These are phyloP conservation scores for Dicrurus megarhynchus DNA, from an alignment of 2,113 vertebrate species.

Conservation along the genomic window DNA sequence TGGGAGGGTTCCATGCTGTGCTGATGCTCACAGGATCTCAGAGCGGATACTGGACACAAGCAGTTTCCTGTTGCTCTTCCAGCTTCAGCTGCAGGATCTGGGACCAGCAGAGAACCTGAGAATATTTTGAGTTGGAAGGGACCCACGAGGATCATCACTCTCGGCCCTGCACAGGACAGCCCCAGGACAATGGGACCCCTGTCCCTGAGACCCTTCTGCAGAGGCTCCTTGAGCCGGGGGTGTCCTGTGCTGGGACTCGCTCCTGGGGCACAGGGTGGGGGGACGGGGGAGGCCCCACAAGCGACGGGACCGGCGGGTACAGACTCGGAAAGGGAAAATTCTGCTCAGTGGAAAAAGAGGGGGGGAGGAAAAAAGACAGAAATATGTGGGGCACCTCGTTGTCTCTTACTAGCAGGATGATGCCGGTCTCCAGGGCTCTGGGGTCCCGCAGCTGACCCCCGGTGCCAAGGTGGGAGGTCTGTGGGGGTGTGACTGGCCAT, in stretches of 20 bases:
- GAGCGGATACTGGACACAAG: not conserved
- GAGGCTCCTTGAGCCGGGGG: not conserved
- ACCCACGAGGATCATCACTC: not conserved
- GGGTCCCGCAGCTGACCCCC: rapidly evolving
- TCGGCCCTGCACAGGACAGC: not conserved
- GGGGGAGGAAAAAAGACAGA: rapidly evolving
- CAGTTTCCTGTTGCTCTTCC: conserved; percentile 43
- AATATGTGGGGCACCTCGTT: not conserved
- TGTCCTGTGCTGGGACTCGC: not conserved
- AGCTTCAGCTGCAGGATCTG: not conserved
- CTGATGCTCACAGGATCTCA: not conserved
- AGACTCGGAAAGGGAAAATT: not conserved
- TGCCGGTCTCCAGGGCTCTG: not conserved
- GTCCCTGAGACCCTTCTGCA: not conserved
- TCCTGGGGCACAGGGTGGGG: not conserved
- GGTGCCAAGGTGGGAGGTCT: not conserved
- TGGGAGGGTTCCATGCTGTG: not conserved
- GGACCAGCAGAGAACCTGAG: not conserved
- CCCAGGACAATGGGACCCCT: not conserved
- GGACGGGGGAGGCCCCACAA: not conserved
- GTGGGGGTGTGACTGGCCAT: rapidly evolving
- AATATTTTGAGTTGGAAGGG: not conserved
- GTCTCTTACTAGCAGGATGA: too few relatives aligned
- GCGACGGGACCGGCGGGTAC: rapidly evolving
- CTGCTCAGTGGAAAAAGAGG: not conserved